Base-by-base conservation (phyloP, 1,140 invertebrate species). In the Magallana gigas region DNA sequence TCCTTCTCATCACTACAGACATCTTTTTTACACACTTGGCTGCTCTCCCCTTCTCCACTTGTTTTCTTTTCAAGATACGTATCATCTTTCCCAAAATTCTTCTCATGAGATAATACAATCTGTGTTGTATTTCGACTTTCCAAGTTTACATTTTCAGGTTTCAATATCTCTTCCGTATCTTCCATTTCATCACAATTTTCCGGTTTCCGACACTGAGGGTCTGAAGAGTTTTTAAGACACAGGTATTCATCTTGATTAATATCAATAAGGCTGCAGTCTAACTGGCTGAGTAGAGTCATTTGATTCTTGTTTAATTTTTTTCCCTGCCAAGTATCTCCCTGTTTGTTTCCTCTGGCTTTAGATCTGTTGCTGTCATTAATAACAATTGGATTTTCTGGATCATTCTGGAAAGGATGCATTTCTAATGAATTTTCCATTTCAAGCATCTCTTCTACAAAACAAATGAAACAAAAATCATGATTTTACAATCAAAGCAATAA, bases 381-480 rank as follows among this genome's bases (percentile, higher is more conserved):
- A 23, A 62, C n/a, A 62, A 23, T 23, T 23, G 64, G 64, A 18
- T 68, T 23, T 23, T 68, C 18, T 18, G 16, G 5, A 68, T 23
- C n/a, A 68, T n/a, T 18, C 18, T n/a, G 64, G 16, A 23, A 68
- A n/a, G 16, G n/a, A 8, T 68, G 14, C n/a, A 68, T 18, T 18
- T 68, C 64, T 68, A 68, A 18, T 68, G 18, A 68, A 68, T 68
- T 68, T 68, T 68, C 64, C 64, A 68, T 68, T 23, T 68, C 64
- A 23, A 9, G 3, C 18, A 68, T 68, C 64, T 68, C 64, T 7
- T 18, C 64, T 68, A 8, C n/a, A 23, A 68, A 1, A 68, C 8
- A n/a, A 23, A 68, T 9, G 12, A 62, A 16, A 5, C 0, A 62
- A 62, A 62, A 62, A 12, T 12, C n/a, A 12, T 23, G 23, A 23